These are phyloP conservation scores for Anoplolepis gracilipes DNA, from an alignment of 1,140 invertebrate genomes.

Conservation along the genomic window DNA sequence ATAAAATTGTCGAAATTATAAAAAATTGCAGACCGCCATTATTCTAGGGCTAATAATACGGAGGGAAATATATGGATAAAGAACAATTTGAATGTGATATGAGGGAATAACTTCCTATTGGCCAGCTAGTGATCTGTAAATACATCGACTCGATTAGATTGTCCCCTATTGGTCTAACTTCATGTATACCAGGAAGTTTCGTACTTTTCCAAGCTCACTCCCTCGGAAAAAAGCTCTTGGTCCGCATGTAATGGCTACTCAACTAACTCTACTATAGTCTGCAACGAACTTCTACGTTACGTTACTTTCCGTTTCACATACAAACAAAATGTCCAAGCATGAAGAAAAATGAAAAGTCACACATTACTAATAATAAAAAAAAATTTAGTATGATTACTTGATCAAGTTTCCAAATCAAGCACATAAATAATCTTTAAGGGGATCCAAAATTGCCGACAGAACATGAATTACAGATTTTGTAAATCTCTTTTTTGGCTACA, in stretches of 20 bases:
- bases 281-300: conserved; percentile 43
- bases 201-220: conserved; percentile 71
- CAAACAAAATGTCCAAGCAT: conserved; percentile 18
- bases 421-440: background rate
- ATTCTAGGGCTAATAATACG: conserved; percentile 24
- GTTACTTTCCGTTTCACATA: background rate
- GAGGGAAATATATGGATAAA: conserved; percentile 40
- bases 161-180: conserved; percentile 72
- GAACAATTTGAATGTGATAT: conserved; percentile 79
- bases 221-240: conserved; percentile 69
- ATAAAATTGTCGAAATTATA: conserved; percentile 33
- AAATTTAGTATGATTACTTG: conserved; percentile 4
- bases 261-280: conserved; percentile 39
- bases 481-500: no score
- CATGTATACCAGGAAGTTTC: conserved; percentile 71
- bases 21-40: conserved; percentile 19
- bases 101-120: conserved; percentile 70
- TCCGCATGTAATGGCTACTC: conserved; percentile 64
- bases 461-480: no score
- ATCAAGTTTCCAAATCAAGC: background rate
- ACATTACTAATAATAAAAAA: conserved; percentile 1
- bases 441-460: no score
- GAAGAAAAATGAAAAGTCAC: conserved; percentile 10
- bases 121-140: conserved; percentile 76
- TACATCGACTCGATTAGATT: conserved; percentile 78